A percentile compares a stretch with the other conserved stretches of the same genome.
These are phyloP conservation scores for Oreochromis grahami DNA, from an alignment of 2,797 vertebrate species.

Conservation along the genomic window DNA sequence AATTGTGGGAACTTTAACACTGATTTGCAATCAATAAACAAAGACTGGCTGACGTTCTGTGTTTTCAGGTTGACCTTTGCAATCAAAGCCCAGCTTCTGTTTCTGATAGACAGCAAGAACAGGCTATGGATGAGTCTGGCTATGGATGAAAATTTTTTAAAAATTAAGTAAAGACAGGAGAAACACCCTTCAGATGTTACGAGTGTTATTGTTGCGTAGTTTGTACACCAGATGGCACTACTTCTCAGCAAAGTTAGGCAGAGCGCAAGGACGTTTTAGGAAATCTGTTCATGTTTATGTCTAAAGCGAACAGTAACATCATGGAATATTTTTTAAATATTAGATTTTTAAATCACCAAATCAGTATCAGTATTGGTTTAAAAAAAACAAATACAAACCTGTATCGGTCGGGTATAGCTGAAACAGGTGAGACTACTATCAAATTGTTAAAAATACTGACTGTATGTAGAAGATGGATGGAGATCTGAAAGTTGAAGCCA, in stretches of 20 bases:
- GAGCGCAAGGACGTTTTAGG: not conserved
- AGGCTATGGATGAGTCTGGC: not conserved
- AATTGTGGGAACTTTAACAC: not conserved
- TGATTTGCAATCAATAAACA: not conserved
- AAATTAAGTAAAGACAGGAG: not conserved
- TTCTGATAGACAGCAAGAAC: not conserved
- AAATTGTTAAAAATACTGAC: not conserved
- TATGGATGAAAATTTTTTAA: accelerated
- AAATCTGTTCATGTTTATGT: not conserved
- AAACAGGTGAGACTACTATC: not conserved
- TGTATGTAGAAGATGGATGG: not conserved
- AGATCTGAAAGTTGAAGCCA: not conserved
- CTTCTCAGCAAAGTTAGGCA: not conserved
- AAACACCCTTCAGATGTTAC: not conserved
- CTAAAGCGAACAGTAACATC: not conserved
- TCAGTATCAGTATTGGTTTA: not conserved
- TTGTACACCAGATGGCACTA: not conserved
- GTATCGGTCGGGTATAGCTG: accelerated
- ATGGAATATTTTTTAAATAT: not conserved
- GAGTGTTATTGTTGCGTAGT: not conserved
- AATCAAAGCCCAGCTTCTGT: not conserved
- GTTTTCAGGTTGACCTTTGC: not conserved
- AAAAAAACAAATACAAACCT: not conserved
- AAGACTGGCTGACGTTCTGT: not conserved
- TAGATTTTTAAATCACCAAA: not conserved